Base-by-base conservation (phyloP, 1,140 invertebrate genomes). In the Bombus fervidus region DNA sequence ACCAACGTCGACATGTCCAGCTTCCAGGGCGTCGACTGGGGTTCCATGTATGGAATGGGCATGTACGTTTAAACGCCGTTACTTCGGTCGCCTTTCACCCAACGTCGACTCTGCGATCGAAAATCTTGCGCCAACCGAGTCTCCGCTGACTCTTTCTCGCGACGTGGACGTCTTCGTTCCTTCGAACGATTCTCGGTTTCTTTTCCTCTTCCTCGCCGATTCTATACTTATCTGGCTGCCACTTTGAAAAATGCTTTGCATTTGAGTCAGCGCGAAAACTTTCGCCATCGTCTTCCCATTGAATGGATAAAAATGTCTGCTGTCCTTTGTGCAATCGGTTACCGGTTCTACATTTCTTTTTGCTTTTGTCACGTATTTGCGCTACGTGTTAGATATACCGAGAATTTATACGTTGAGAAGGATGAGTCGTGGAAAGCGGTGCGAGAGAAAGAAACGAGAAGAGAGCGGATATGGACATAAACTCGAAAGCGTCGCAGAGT, bases 1-100 rank as follows among this genome's bases (percentile, higher is more conserved):
- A 97, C 98, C 92, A 98, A 98, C 93, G 97, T 98, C 75, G 98
- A 98, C 94, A 98, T 98, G 98, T 97, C 97, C 69, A 98, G 97
- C 92, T 98, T 98, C 96, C 98, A 98, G 94, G 97, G 97, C 69
- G 97, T 98, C 86, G 98, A 98, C 95, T 98, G 98, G 98, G 96
- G 97, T 89, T 97, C 97, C 91, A 98, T 98, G 97, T 98, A 98
- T 94, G 97, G 98, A 89, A 97, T 98, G 96, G 97, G 97, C 92
- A 98, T 98, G 98, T 98, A 98, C 95, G 97, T 98, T 93, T 98
- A 97, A 95, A 78, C 28, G 13, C 1, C 39, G 13, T 28, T 18
- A 62, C 18, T 15, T 31, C 64, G 31, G n/a, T 31, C 64, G 64
- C 15, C 64, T 66, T 66, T 62, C 59, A 62, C 59, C 59, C 64